Evolutionary conservation across 2,888 invertebrate species (phyloP).

Genomic region (Agriopis aurantiaria): DNA sequence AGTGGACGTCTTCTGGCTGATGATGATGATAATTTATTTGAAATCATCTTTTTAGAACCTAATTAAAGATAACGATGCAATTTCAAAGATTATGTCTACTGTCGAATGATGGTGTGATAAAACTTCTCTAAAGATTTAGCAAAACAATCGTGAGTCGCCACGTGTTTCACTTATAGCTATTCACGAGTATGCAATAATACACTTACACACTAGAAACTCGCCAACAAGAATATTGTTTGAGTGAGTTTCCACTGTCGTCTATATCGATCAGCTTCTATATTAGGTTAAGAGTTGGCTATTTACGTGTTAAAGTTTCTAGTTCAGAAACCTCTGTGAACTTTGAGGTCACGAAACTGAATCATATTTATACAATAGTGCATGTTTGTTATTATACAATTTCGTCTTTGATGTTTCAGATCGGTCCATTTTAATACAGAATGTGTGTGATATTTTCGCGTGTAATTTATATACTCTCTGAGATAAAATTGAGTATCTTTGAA

Average conservation of each 20-base stretch:
- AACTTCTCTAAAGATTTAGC: background rate
- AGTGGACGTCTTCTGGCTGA: too few relatives aligned
- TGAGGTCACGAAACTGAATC: background rate
- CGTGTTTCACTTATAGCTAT: background rate
- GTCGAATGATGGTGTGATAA: background rate
- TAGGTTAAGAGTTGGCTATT: background rate
- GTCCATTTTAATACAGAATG: background rate
- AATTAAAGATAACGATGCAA: too few relatives aligned
- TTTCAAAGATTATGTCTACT: too few relatives aligned
- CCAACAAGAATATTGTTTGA: background rate
- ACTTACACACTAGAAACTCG: background rate
- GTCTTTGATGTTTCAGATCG: background rate
- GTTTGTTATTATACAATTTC: background rate
- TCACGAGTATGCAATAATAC: background rate
- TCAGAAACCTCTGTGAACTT: conserved; percentile 3
- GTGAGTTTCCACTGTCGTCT: background rate
- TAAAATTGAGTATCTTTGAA: background rate
- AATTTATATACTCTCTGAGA: background rate
- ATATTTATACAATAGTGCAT: background rate
- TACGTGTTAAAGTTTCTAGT: background rate
- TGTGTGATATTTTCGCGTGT: background rate
- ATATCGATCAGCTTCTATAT: background rate
- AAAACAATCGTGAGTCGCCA: background rate
- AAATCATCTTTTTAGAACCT: too few relatives aligned
- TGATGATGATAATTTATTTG: background rate